Percentiles rank a stretch among this genome's conserved stretches.
Conservation (phyloP, 2,888 invertebrate species). For the Allacma fusca region DNA sequence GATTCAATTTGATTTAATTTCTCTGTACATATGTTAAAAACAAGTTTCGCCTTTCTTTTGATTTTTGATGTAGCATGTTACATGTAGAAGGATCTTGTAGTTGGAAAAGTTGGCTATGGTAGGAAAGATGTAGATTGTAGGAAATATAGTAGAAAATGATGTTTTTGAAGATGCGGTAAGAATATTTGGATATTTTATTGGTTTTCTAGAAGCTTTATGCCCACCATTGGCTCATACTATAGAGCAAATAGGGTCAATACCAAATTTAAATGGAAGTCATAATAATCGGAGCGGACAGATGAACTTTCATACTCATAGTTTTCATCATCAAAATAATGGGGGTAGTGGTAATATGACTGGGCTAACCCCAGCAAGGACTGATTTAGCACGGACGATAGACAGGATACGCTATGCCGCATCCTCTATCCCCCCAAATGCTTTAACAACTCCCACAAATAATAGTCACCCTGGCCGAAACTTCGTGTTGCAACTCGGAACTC, state of each 20-base stretch:
- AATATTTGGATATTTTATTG: constrained; percentile 1
- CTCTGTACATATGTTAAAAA: too few relatives aligned
- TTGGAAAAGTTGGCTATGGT: too few relatives aligned
- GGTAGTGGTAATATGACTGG: constrained; percentile 20
- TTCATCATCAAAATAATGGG: constrained; percentile 56
- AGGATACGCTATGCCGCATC: constrained; percentile 61
- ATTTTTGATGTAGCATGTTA: too few relatives aligned
- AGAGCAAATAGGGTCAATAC: constrained; percentile 62
- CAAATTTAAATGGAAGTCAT: constrained; percentile 60
- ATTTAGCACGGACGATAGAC: constrained; percentile 61
- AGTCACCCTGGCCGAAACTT: constrained; percentile 59
- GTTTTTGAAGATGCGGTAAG: neutral
- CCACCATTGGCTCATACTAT: constrained; percentile 61
- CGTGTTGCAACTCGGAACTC: constrained; percentile 60
- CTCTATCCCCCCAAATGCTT: constrained; percentile 56
- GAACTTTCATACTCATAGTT: constrained; percentile 60
- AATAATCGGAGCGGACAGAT: constrained; percentile 51
- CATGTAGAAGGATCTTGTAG: too few relatives aligned
- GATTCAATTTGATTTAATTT: too few relatives aligned
- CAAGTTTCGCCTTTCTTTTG: too few relatives aligned
- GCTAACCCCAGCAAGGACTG: constrained; percentile 57
- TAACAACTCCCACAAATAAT: constrained; percentile 54
- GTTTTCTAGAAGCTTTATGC: constrained; percentile 57
- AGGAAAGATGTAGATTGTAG: too few relatives aligned
- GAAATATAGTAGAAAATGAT: neutral